Base-by-base conservation (phyloP, 37 sponge, comb jelly and placozoan species). In the Geodia barretti region DNA sequence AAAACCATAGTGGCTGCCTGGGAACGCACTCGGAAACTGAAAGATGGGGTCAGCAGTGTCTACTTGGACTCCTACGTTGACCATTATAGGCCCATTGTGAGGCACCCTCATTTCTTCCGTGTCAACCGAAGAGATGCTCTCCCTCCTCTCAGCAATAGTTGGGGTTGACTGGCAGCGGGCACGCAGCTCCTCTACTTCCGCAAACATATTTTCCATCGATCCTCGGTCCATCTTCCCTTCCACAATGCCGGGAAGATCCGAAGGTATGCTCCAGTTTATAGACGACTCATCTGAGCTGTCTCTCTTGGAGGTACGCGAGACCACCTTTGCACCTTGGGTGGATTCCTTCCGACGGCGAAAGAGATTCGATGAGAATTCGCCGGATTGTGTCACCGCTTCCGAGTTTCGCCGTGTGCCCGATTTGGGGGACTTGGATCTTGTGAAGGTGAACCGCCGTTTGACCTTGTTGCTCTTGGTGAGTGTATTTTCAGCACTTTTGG, bases 181-280 rank as follows among this genome's bases (percentile, higher is more conserved):
- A 34, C 39, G 28, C n/a, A 77, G 19, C 1, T 72, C 72, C 37
- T 31, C 14, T 40, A 23, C 23, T 7, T 41, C 42, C 24, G 72
- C n/a, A 31, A 76, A 61, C 4, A 34, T 14, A 36, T 62, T 64
- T 4, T 62, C 67, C 67, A 64, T 29, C 14, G 79, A 62, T 35
- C 25, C n/a, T 34, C 39, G 1, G 25, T 29, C 63, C 2, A 28
- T 32, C 11, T 25, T 19, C 31, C 47, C 59, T 47, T 63, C 67
- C 0, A 86, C 79, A 26, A 61, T 54, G 1, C 86, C 80, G 4
- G 86, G 86, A 0, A 86, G 79, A 32, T 86, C 86, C 4, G 39
- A 72, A 1, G 86, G 86, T 23, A 86, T 73, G 31, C 86, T 86
- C 69, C 86, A 78, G 66, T 78, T 78, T 33, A 79, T 34, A 1